A percentile compares a stretch with the other conserved stretches of the same genome.
Conservation (phyloP, 2,797 vertebrate species). For the Acanthiza pusilla region DNA sequence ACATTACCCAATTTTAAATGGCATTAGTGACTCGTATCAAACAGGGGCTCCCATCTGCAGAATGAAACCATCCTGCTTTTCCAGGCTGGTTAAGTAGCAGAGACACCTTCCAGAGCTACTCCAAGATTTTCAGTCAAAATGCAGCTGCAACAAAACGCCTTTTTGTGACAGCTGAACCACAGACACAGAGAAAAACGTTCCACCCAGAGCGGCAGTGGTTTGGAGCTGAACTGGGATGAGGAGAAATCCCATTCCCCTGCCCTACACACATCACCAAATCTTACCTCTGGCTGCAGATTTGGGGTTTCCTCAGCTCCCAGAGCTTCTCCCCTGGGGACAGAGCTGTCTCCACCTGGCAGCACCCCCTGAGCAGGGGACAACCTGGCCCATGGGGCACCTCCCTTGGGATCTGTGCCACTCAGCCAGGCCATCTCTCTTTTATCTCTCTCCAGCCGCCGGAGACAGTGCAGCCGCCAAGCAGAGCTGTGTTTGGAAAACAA, state of each 20-base stretch:
- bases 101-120: background rate
- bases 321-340: background rate
- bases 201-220: background rate
- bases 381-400: background rate
- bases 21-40: background rate
- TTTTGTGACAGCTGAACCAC: background rate
- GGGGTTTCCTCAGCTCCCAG: background rate
- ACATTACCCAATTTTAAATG: background rate
- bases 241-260: background rate
- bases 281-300: background rate
- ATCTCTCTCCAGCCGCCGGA: background rate
- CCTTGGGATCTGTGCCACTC: background rate
- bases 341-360: background rate
- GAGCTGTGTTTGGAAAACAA: constrained; percentile 56
- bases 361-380: background rate
- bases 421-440: background rate
- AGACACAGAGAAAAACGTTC: background rate
- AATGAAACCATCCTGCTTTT: background rate
- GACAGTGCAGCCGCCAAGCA: background rate
- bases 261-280: background rate
- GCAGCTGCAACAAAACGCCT: background rate
- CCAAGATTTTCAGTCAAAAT: background rate
- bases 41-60: background rate
- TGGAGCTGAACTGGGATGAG: background rate
- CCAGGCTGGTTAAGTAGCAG: background rate